These are phyloP conservation scores for Chloromyia formosa DNA, from an alignment of 2,888 invertebrate genomes.

Conservation along the genomic window DNA sequence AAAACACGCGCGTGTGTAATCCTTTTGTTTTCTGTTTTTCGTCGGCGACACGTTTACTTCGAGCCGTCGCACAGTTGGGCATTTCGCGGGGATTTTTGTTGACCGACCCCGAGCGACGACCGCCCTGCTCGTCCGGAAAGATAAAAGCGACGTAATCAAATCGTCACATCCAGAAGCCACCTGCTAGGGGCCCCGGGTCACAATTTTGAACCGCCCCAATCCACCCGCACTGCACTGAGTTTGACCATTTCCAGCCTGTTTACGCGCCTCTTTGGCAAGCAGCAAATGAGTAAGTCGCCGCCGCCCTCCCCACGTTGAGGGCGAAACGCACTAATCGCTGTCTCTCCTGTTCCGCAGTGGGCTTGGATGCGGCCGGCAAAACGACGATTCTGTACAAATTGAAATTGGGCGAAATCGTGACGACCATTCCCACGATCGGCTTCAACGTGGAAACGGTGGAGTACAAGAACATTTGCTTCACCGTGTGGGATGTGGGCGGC, in stretches of 20 bases:
- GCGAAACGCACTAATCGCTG: not conserved
- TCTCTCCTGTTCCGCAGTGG: constrained; percentile 72
- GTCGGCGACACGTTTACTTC: too few relatives aligned
- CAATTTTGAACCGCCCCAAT: too few relatives aligned
- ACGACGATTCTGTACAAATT: constrained; percentile 97
- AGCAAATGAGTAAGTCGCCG: constrained; percentile 83
- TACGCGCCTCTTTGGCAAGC: constrained; percentile 94
- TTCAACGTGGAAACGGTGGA: constrained; percentile 99
- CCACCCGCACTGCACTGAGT: constrained; percentile 72
- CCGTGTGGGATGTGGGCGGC: constrained; percentile 99
- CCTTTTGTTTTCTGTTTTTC: too few relatives aligned
- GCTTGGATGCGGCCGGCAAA: constrained; percentile 98
- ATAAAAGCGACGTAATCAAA: not conserved
- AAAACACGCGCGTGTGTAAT: too few relatives aligned
- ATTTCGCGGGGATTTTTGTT: too few relatives aligned
- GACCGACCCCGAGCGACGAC: too few relatives aligned
- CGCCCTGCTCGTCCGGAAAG: too few relatives aligned
- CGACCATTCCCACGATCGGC: constrained; percentile 98
- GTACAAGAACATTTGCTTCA: constrained; percentile 99
- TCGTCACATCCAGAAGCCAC: too few relatives aligned
- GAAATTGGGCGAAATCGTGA: constrained; percentile 97
- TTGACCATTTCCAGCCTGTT: constrained; percentile 94
- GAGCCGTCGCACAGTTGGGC: too few relatives aligned
- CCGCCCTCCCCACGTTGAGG: not conserved
- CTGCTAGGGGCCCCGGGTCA: too few relatives aligned